Base-by-base conservation (phyloP, 2,797 vertebrate species). In the Karalla daura region DNA sequence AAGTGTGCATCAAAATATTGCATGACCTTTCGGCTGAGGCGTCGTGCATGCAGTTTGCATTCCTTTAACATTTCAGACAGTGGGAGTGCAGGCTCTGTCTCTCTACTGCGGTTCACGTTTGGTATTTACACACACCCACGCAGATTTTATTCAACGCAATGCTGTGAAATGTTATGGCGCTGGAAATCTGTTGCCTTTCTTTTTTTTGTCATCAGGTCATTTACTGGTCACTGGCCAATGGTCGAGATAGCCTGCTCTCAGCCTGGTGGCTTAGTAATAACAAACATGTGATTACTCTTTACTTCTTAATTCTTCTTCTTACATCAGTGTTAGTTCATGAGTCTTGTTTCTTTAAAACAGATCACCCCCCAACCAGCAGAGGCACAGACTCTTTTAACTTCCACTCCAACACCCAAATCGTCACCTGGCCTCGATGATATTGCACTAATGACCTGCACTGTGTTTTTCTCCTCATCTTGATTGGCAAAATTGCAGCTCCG, bases 1-100 rank as follows among this genome's bases (percentile, higher is more conserved):
- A 51, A 74, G 70, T 56, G 56, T 63, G 65, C 77, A 83, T 73
- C 65, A 65, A 68, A 78, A 87, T 71, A 85, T 82, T 76, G 67
- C 21, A 2, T 83, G 86, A 91, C 88, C 88, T 92, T 91, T 88
- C 55, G 70, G 60, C 49, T 28, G 35, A 41, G 53, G 68, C 40
- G 32, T 54, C 89, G 91, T 89, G 85, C 85, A 86, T 91, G 63
- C 32, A 30, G 39, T 90, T 88, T 90, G 86, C 85, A 89, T 89
- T 81, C 56, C 70, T 85, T 76, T 81, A 84, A 71, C 78, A 87
- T 74, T 82, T 80, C 46, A 80, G 64, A 67, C 46, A 30, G 73
- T 70, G 51, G 77, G 79, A 80, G 65, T 37, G 58, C 3, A 52
- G 33, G 18, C 30, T 55, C 37, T 40, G 54, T 46, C 23, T 55